phyloP scores from a whole-genome alignment of 2,888 invertebrate genomes.

The Meandrusa payeni region DNA sequence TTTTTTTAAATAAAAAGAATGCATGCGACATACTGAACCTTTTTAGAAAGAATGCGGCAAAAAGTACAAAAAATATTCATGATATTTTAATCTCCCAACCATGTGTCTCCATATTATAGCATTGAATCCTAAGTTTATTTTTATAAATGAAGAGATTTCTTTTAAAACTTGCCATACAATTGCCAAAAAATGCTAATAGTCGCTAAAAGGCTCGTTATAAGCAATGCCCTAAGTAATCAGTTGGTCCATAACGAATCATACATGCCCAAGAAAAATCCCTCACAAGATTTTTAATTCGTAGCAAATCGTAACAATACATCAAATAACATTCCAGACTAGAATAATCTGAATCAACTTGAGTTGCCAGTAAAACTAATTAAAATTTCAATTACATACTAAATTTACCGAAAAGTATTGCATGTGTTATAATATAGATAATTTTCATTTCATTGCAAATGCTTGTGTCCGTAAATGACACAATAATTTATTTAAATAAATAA shows the following conservation, averaged over 20 bases:
- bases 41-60: no score
- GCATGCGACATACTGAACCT: no score
- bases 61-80: no score
- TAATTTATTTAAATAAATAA: slow-evolving; percentile 15
- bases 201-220: no score
- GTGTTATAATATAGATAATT: slow-evolving; percentile 3
- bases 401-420: slow-evolving; percentile 6
- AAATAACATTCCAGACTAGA: slow-evolving; percentile 1
- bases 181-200: no score
- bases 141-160: no score
- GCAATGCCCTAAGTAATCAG: slow-evolving; percentile 6
- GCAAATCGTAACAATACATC: not conserved
- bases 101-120: no score
- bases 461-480: slow-evolving; percentile 23
- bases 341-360: slow-evolving; percentile 5
- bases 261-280: not conserved
- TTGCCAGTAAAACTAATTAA: slow-evolving; percentile 5
- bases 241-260: slow-evolving; percentile 7
- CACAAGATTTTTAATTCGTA: not conserved
- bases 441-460: not conserved
- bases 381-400: slow-evolving; percentile 12
- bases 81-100: no score
- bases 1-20: no score
- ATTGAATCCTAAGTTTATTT: no score
- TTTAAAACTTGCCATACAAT: no score